Base-by-base conservation (phyloP, 2,113 vertebrate species). In the Semicossyphus pulcher region DNA sequence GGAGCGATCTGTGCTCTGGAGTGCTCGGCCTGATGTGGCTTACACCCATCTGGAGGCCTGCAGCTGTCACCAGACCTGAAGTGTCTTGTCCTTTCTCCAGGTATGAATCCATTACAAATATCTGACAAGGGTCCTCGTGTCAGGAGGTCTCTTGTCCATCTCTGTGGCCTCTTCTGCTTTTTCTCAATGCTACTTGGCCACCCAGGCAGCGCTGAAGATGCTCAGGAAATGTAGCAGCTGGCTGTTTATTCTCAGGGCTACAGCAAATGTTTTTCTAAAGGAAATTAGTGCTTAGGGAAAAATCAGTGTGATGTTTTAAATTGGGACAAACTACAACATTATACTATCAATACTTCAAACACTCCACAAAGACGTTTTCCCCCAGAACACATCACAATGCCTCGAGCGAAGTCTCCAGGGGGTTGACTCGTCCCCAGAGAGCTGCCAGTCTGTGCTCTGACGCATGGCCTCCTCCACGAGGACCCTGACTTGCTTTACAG, bases 401-500 rank as follows among this genome's bases (percentile, higher is more conserved):
- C 59, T 69, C 20, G 29, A 69, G 67, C 59, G 41, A n/a, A 16
- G 47, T 84, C 84, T 85, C 80, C 58, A 67, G 83, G 66, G 41
- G 86, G 54, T 62, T 63, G 36, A 41, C 73, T 72, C 25, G 49
- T 87, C 88, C 78, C 83, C 41, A 3, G 77, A 81, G 83, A 66
- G 54, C 57, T 70, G 72, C 78, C 75, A 72, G 77, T 77, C 80
- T 86, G 81, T 72, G 64, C 84, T 69, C 28, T 86, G 81, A 83
- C 12, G 57, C 65, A 29, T 91, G 72, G 76, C 86, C 82, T 81
- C 82, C 76, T 72, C 74, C 76, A 58, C 58, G 21, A 74, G 80
- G 76, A 83, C 78, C 63, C 78, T 61, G 83, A 76, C 70, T 88
- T 63, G 73, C 52, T 86, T 72, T 83, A 84, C 71, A 86, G 78